A percentile compares a stretch with the other conserved stretches of the same genome.
These are phyloP conservation scores for Pseudoatta argentina DNA, from an alignment of 1,140 invertebrate species.

Conservation along the genomic window DNA sequence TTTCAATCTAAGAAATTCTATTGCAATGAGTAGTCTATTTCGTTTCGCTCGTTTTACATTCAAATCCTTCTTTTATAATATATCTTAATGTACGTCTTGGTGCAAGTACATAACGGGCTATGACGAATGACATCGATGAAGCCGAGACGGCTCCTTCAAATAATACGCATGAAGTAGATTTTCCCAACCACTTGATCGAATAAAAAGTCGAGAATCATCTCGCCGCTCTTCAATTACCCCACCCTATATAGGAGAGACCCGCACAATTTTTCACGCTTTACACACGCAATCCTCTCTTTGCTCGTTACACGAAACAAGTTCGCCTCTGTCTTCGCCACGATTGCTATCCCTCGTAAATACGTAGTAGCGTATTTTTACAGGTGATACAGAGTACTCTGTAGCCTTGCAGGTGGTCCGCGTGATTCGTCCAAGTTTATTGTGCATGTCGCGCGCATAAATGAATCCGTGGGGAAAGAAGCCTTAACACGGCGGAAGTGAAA, in stretches of 20 bases:
- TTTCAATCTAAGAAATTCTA: constrained; percentile 15
- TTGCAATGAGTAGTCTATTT: constrained; percentile 27
- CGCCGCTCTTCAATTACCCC: constrained; percentile 53
- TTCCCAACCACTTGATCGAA: constrained; percentile 39
- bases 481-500: constrained; percentile 17
- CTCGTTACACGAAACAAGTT: constrained; percentile 45
- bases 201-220: constrained; percentile 51
- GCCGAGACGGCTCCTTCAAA: constrained; percentile 51
- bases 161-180: constrained; percentile 53
- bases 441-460: constrained; percentile 41
- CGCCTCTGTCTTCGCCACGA: constrained; percentile 41
- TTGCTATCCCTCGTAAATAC: constrained; percentile 46
- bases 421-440: constrained; percentile 54
- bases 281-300: constrained; percentile 31
- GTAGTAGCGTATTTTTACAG: constrained; percentile 49
- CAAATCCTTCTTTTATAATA: background rate
- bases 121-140: constrained; percentile 59
- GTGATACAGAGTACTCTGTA: constrained; percentile 46
- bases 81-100: constrained; percentile 20
- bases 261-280: constrained; percentile 58
- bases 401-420: constrained; percentile 67
- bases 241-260: constrained; percentile 1
- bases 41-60: constrained; percentile 46
- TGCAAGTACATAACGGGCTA: constrained; percentile 55
- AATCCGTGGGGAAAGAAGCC: background rate